Base-by-base conservation (phyloP, 2,797 vertebrate genomes). In the Sphenodon punctatus region DNA sequence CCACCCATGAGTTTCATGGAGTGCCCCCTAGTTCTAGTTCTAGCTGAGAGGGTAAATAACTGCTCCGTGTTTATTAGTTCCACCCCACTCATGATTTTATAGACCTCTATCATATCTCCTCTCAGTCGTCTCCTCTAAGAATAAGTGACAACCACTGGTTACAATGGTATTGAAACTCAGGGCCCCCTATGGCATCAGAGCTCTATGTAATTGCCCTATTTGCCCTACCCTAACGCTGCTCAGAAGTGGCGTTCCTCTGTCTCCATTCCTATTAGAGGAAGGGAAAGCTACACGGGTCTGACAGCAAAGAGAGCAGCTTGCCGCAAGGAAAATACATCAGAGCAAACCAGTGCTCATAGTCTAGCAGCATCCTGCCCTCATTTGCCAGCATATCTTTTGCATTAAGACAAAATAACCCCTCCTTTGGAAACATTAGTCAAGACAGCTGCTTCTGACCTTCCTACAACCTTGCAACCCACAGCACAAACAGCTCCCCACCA, bases 401-500 rank as follows among this genome's bases (percentile, higher is more conserved):
- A 48, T 73, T 74, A 72, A 68, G 69, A 61, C n/a, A 48, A 59
- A 65, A 77, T 58, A 65, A 39, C 38, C 67, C 49, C 39, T 86
- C 19, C 49, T 69, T 61, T 58, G 45, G 58, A 45, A 74, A 32
- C 16, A 85, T 22, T 22, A 22, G 68, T 67, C 67, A 61, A 38
- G 67, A 71, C 48, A 92, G 80, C 22, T 84, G 68, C 25, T 72
- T 73, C 80, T 76, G 66, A 66, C 48, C 66, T 85, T 70, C 36
- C 25, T 36, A 16, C 14, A 65, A 70, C 30, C 63, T 73, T 49
- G 70, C 0, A 0, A 48, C 45, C 68, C 38, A 36, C 45, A 60
- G 67, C 27, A 30, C 32, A 78, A 91, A 79, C 72, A 45, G 73
- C 2, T 48, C 67, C 58, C 42, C 39, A 51, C 25, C 32, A 77